A percentile compares a stretch with the other conserved stretches of the same genome.
phyloP scores from a whole-genome alignment of 2,888 invertebrate genomes.

The Bhutanitis thaidina region DNA sequence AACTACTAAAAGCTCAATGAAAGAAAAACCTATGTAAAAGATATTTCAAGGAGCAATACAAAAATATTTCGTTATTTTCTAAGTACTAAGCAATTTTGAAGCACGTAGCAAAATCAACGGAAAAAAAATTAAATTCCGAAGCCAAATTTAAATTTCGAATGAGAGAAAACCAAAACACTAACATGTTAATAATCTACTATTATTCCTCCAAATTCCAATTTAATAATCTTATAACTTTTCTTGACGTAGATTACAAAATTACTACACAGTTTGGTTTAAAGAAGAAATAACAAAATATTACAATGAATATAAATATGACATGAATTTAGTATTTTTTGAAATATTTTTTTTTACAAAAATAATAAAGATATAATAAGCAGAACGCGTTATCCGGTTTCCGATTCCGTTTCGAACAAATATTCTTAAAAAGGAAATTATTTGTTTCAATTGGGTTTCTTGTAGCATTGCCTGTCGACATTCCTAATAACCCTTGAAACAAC shows the following conservation, averaged over 20 bases:
- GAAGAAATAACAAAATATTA: conserved; percentile 28
- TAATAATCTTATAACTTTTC: conserved; percentile 9
- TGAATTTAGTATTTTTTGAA: no score
- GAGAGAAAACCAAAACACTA: conserved; percentile 37
- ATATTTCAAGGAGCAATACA: neutral
- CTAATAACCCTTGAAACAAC: no score
- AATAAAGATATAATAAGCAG: no score
- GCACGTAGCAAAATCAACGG: conserved; percentile 36
- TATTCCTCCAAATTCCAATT: no score
- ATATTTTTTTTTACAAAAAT: no score
- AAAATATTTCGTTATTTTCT: conserved; percentile 32
- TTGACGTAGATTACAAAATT: conserved; percentile 34
- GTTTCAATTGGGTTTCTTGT: no score
- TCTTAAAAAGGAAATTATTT: no score
- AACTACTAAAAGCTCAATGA: conserved; percentile 5
- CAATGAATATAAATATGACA: no score
- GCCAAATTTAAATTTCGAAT: conserved; percentile 41
- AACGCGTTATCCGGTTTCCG: no score
- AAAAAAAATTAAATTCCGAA: conserved; percentile 33
- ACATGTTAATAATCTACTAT: no score
- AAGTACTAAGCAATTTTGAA: conserved; percentile 64
- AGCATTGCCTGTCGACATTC: no score
- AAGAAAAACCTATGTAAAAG: neutral
- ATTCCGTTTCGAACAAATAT: no score
- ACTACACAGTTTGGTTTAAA: conserved; percentile 42